Conservation (phyloP, 2,797 vertebrate species). For the Vespertilio murinus region DNA sequence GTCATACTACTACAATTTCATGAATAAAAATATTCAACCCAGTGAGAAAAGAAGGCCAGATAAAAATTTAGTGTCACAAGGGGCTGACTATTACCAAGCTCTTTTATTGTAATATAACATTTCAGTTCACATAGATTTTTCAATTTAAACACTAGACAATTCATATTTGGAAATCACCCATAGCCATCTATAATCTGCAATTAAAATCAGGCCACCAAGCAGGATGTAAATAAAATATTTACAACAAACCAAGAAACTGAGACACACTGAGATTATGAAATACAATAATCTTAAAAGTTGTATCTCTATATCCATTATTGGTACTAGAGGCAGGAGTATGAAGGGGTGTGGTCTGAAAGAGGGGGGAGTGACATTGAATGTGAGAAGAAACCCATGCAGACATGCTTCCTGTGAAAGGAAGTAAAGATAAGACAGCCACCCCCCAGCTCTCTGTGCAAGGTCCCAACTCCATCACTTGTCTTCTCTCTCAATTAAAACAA, state of each 20-base stretch:
- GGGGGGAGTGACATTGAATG: accelerated
- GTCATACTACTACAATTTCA: background rate
- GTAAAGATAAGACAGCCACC: too few species aligned
- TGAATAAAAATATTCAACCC: background rate
- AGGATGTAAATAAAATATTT: background rate
- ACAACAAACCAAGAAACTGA: background rate
- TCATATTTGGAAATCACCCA: background rate
- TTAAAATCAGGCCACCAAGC: background rate
- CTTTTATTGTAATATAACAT: conserved; percentile 2
- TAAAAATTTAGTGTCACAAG: conserved; percentile 39
- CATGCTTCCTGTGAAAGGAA: background rate
- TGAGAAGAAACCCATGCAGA: background rate
- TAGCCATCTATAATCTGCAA: background rate
- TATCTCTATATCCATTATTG: background rate
- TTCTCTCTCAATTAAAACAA: background rate
- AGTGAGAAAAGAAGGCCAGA: conserved; percentile 1
- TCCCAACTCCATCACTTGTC: background rate
- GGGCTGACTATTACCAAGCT: background rate
- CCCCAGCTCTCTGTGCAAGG: background rate
- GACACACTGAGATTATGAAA: background rate
- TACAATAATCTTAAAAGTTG: background rate
- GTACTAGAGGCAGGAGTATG: background rate
- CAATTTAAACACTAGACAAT: conserved; percentile 1
- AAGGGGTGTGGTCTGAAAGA: accelerated
- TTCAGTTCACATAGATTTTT: background rate